Evolutionary conservation across 2,888 invertebrate genomes (phyloP), one percentile per base, ranked within the genome.

Genomic region (Gasteruption jaculator): DNA sequence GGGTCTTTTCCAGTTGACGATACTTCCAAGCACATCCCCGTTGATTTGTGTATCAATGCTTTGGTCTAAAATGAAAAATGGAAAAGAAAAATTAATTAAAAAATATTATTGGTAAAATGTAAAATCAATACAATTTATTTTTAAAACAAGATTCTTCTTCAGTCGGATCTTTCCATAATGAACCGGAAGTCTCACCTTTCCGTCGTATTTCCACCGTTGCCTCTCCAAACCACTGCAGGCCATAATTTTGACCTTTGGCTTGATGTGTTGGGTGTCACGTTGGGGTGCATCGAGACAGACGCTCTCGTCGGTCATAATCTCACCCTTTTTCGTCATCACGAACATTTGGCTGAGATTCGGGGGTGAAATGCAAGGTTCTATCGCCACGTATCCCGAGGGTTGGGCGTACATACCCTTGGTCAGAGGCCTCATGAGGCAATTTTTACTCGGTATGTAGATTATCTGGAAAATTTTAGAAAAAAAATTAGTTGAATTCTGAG

Each of bases 221-320:
- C 83, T 76, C 1, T 71, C 71, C 25, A 74, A 75, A 24, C 82
- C 82, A 51, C 74, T 82, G 58, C 89, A 89, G 14, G 83, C 81
- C 71, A 84, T 81, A 65, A 88, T 82, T 43, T 85, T 75, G 0
- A 84, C 86, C 38, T 77, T 73, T 1, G 78, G 78, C 54, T 77
- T 82, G 1, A 75, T 75, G 55, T 78, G 76, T 38, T 53, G 48
- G n/a, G 63, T 63, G 21, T 73, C 72, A 42, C 66, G 71, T 46
- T 78, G 76, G 1, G 81, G 80, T 15, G 82, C 82, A 60, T 92
- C 90, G 42, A 93, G 72, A 56, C 93, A 93, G 4, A 91, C 75
- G 5, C 87, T 88, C 65, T 92, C 92, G 60, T 93, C 91, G 0
- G 86, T 86, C 87, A 91, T 91, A 36, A 92, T 73, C 46, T 76